phyloP scores from a whole-genome alignment of 2,113 vertebrate genomes.

The Indicator maculatus region DNA sequence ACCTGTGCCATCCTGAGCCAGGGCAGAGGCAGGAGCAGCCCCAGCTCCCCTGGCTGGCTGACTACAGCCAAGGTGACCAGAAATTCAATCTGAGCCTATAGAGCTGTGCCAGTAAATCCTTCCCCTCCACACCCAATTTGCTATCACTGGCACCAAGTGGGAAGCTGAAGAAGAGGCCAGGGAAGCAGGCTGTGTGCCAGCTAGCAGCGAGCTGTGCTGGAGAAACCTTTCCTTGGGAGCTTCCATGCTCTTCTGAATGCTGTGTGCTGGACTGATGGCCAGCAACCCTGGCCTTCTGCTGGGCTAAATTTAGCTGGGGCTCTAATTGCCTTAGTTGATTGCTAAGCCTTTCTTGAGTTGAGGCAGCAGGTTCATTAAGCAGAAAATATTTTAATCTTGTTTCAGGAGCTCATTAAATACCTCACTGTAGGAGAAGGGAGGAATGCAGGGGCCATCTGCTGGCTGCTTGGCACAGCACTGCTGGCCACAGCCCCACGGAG shows the following conservation, averaged over 20 bases:
- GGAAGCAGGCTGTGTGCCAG: slow-evolving; percentile 26
- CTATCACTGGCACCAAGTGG: not conserved
- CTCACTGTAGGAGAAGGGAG: not conserved
- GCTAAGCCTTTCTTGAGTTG: slow-evolving; percentile 39
- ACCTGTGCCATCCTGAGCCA: not conserved
- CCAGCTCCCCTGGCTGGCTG: not conserved
- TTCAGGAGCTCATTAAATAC: slow-evolving; percentile 32
- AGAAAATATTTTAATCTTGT: slow-evolving; percentile 42
- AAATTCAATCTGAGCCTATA: not conserved
- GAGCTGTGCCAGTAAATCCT: not conserved
- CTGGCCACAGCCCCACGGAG: not conserved
- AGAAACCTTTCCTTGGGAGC: slow-evolving; percentile 23
- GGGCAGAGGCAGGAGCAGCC: not conserved
- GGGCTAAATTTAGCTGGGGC: slow-evolving; percentile 31
- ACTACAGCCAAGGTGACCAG: not conserved
- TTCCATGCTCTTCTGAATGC: not conserved
- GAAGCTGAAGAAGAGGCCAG: slow-evolving; percentile 38
- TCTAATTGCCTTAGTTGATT: slow-evolving; percentile 55
- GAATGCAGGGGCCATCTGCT: slow-evolving; percentile 60
- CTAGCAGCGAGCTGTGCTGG: not conserved
- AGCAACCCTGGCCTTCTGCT: slow-evolving; percentile 29
- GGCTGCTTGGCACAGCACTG: slow-evolving; percentile 28
- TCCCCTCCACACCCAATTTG: not conserved
- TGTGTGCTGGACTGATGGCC: not conserved
- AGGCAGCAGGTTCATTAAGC: slow-evolving; percentile 54